Evolutionary conservation across 64 coral and sea anemone species (phyloP).

Genomic region (Trachythela sp.): DNA sequence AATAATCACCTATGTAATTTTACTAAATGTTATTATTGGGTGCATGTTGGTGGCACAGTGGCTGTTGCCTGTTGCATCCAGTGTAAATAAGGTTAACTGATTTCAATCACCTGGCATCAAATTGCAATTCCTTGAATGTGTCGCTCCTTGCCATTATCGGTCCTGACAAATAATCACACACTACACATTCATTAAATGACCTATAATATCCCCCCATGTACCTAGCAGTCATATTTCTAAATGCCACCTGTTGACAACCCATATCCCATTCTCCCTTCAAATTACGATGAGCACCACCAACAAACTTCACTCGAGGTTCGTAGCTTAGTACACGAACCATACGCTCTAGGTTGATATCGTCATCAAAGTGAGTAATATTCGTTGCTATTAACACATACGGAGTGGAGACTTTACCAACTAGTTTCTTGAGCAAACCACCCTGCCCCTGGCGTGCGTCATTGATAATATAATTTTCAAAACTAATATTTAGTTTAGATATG

Average conservation of each 20-base stretch:
- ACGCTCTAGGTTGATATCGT: conserved; percentile 58
- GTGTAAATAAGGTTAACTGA: too few relatives aligned
- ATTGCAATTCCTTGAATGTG: conserved; percentile 41
- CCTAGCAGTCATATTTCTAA: conserved; percentile 67
- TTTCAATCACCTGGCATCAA: conserved; percentile 16
- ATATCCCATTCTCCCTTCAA: conserved; percentile 67
- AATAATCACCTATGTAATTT: too few relatives aligned
- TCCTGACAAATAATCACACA: conserved; percentile 63
- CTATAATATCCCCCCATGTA: conserved; percentile 19
- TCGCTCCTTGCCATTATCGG: conserved; percentile 72
- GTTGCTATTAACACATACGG: conserved; percentile 60
- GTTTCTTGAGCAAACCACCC: background rate
- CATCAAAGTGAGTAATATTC: conserved; percentile 56
- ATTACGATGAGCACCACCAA: conserved; percentile 56
- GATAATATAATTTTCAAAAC: background rate
- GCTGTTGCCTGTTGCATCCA: too few relatives aligned
- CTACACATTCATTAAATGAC: conserved; percentile 10
- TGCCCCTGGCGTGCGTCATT: background rate
- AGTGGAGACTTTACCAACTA: conserved; percentile 54
- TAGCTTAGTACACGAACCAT: conserved; percentile 65
- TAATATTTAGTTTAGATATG: background rate
- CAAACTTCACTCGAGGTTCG: conserved; percentile 42
- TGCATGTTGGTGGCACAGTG: too few relatives aligned
- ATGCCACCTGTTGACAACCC: conserved; percentile 59
- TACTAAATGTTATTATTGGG: too few relatives aligned